These are phyloP conservation scores for Pocillopora verrucosa DNA, from an alignment of 64 coral and sea anemone genomes.

Conservation along the genomic window DNA sequence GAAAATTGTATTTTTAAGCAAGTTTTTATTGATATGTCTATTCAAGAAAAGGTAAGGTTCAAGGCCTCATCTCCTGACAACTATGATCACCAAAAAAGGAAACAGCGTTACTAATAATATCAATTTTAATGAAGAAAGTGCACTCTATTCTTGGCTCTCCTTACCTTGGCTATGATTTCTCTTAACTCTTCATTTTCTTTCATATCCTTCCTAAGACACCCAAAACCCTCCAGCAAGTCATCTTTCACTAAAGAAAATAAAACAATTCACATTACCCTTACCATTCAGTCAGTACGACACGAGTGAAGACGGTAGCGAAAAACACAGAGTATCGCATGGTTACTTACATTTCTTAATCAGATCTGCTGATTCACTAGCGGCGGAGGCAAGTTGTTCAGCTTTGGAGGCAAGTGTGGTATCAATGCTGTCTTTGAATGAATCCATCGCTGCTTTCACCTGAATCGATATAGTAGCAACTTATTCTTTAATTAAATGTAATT, in stretches of 20 bases:
- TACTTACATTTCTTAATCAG: slow-evolving; percentile 75
- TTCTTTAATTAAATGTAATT: not conserved
- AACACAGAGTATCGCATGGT: not conserved
- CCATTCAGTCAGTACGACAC: not conserved
- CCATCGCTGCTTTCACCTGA: slow-evolving; percentile 73
- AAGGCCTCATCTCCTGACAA: no score
- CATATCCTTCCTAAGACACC: slow-evolving; percentile 30
- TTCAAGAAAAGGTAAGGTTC: no score
- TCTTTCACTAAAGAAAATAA: slow-evolving; percentile 46
- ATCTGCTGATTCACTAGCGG: slow-evolving; percentile 62
- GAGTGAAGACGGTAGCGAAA: not conserved
- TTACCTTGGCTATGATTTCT: slow-evolving; percentile 53
- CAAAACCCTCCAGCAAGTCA: slow-evolving; percentile 48
- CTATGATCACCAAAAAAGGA: no score
- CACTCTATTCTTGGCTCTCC: not conserved
- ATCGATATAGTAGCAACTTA: not conserved
- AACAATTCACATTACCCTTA: not conserved
- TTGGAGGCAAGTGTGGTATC: slow-evolving; percentile 56
- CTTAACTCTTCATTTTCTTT: slow-evolving; percentile 56
- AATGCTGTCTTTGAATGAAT: slow-evolving; percentile 78
- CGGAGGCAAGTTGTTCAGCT: slow-evolving; percentile 66
- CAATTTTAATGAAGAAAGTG: no score
- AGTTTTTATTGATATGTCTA: no score
- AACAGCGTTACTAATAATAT: no score
- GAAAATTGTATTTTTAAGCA: no score